Percentiles rank a stretch among this genome's conserved stretches.
Evolutionary conservation across 1,140 invertebrate species (phyloP).

Genomic region (Drosophila nannoptera): DNA sequence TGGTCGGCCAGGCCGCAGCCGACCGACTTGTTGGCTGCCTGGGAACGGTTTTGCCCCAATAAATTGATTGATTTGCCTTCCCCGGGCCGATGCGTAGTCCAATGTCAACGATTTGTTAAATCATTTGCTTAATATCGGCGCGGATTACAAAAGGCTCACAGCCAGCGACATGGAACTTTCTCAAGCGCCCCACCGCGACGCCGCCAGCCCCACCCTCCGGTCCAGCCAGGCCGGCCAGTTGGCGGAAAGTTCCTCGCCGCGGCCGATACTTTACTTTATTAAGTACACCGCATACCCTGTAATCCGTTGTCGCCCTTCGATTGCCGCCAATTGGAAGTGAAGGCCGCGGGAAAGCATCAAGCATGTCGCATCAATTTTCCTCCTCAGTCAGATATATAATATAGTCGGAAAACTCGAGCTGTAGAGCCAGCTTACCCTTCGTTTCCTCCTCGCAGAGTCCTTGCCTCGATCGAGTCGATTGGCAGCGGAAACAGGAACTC

Average conservation of each 20-base stretch:
- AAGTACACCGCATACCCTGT: conserved; percentile 9
- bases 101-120: conserved; percentile 39
- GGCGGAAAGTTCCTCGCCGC: not conserved
- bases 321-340: conserved; percentile 4
- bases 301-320: conserved; percentile 12
- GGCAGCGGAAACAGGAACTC: conserved; percentile 27
- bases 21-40: not conserved
- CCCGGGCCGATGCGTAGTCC: conserved; percentile 15
- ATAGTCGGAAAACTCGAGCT: too few relatives aligned
- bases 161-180: conserved; percentile 26
- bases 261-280: not conserved
- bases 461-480: not conserved
- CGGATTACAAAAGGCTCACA: conserved; percentile 33
- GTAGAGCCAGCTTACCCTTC: too few relatives aligned
- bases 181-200: conserved; percentile 2
- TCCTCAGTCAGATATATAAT: too few relatives aligned
- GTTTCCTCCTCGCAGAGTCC: too few relatives aligned
- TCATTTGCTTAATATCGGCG: conserved; percentile 36
- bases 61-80: conserved; percentile 39
- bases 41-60: conserved; percentile 33
- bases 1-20: conserved; percentile 14
- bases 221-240: not conserved
- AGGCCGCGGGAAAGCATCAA: too few relatives aligned
- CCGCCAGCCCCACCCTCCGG: not conserved
- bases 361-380: too few relatives aligned